These are phyloP conservation scores for Henricia sp. DNA, from an alignment of 53 echinoderm and acorn worm species.

Conservation along the genomic window DNA sequence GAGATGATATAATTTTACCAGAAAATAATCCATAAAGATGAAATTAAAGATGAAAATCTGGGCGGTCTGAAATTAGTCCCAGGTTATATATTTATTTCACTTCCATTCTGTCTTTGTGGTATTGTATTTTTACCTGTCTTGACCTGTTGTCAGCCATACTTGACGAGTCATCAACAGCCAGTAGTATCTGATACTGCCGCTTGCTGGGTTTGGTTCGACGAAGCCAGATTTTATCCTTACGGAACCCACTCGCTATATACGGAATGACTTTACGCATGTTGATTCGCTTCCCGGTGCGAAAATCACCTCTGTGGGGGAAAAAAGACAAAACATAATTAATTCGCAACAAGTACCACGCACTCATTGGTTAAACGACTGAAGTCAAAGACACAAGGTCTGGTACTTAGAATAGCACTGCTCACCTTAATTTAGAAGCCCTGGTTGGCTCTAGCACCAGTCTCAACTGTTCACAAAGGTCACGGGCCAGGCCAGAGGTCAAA, in stretches of 20 bases:
- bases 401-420: not conserved
- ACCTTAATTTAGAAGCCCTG: slow-evolving; percentile 94
- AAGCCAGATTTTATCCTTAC: slow-evolving; percentile 99
- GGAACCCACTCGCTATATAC: slow-evolving; percentile 97
- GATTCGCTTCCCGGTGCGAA: slow-evolving; percentile 91
- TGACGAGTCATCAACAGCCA: slow-evolving; percentile 98
- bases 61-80: too few species aligned
- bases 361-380: not conserved
- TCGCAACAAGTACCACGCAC: not conserved
- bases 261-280: slow-evolving; percentile 99
- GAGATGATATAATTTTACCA: too few species aligned
- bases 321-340: not conserved
- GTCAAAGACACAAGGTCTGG: not conserved
- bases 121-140: slow-evolving; percentile 68
- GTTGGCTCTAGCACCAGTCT: slow-evolving; percentile 95
- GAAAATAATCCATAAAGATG: too few species aligned
- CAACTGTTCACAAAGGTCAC: slow-evolving; percentile 96
- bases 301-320: slow-evolving; percentile 81
- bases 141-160: slow-evolving; percentile 99
- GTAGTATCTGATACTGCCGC: slow-evolving; percentile 96
- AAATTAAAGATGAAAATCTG: too few species aligned
- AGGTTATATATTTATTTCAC: not conserved
- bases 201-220: slow-evolving; percentile 97
- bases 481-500: slow-evolving; percentile 87
- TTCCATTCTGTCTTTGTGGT: too few species aligned